Evolutionary conservation across 2,888 invertebrate species (phyloP).

Genomic region (Neoscelio sp.): DNA sequence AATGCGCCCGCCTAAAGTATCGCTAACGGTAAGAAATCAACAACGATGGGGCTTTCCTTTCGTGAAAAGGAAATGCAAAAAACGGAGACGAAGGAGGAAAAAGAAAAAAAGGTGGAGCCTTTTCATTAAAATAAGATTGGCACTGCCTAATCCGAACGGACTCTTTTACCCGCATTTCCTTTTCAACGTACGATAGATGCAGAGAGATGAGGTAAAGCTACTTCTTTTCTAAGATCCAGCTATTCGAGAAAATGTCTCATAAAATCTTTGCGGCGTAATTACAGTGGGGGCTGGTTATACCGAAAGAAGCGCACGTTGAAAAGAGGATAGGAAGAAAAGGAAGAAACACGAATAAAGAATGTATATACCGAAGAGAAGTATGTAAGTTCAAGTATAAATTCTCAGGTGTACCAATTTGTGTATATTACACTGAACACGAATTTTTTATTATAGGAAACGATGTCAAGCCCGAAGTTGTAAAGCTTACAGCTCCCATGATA

Average conservation of each 20-base stretch:
- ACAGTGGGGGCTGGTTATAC: conserved; percentile 64
- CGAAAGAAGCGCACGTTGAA: conserved; percentile 69
- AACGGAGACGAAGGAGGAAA: conserved; percentile 47
- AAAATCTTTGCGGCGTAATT: conserved; percentile 69
- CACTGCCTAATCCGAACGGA: conserved; percentile 67
- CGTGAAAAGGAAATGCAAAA: conserved; percentile 57
- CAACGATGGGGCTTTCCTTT: conserved; percentile 52
- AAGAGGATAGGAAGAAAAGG: conserved; percentile 36
- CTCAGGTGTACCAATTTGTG: not conserved
- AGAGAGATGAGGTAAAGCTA: conserved; percentile 68
- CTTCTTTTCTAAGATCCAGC: conserved; percentile 68
- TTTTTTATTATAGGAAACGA: too few relatives aligned
- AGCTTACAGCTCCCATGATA: too few relatives aligned
- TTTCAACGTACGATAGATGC: conserved; percentile 66
- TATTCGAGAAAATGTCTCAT: conserved; percentile 70
- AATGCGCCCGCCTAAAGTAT: conserved; percentile 32
- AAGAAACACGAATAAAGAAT: conserved; percentile 29
- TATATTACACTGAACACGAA: not conserved
- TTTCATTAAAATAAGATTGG: conserved; percentile 70
- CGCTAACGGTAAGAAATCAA: conserved; percentile 48
- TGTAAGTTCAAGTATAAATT: conserved; percentile 6
- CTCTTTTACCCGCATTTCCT: conserved; percentile 67
- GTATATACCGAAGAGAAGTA: conserved; percentile 1
- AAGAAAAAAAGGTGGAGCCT: conserved; percentile 55
- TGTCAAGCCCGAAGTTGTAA: too few relatives aligned